Evolutionary conservation across 1,140 invertebrate species (phyloP).

Genomic region (Whitmania pigra): DNA sequence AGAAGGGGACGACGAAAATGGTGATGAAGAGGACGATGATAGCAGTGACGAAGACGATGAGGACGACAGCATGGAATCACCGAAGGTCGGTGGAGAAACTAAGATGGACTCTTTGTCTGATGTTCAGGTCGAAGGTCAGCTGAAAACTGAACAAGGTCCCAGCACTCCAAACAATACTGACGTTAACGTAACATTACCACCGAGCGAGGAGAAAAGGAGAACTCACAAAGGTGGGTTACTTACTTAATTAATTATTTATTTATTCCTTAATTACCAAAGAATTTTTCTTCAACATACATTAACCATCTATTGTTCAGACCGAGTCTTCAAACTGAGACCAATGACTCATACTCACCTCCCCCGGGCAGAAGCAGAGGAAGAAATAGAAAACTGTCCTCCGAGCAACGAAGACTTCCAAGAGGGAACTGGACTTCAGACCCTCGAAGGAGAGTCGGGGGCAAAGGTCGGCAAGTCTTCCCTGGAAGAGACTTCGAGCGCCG

Average conservation of each 20-base stretch:
- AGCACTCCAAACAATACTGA: too few relatives aligned
- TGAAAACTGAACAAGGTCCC: too few relatives aligned
- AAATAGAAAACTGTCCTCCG: conserved; percentile 14
- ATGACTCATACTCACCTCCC: conserved; percentile 20
- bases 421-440: background rate
- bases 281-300: too few relatives aligned
- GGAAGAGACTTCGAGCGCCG: background rate
- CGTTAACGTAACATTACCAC: too few relatives aligned
- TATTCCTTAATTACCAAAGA: too few relatives aligned
- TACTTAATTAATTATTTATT: too few relatives aligned
- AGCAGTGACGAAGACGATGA: background rate
- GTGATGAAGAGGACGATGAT: background rate
- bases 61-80: background rate
- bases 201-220: too few relatives aligned
- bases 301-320: background rate
- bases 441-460: background rate
- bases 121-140: too few relatives aligned
- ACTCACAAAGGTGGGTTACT: too few relatives aligned
- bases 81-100: background rate
- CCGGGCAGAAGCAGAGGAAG: conserved; percentile 20
- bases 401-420: background rate
- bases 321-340: conserved; percentile 9
- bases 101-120: background rate
- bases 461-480: background rate
- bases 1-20: background rate